Percentiles rank a stretch among this genome's conserved stretches.
Conservation (phyloP, 2,113 vertebrate genomes). For the Grammomys surdaster region DNA sequence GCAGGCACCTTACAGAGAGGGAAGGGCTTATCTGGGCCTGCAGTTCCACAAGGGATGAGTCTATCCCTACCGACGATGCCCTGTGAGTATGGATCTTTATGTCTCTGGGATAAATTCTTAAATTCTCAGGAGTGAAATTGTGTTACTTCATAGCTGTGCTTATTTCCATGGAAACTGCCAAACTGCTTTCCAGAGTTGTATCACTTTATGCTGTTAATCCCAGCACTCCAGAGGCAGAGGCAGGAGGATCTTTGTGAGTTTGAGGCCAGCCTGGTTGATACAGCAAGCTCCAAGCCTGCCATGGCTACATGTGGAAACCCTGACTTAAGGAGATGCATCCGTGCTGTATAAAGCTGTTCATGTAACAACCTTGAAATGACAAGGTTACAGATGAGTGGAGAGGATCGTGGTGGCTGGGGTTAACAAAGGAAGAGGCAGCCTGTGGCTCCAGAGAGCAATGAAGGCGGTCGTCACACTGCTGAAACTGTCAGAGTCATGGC, state of each 20-base stretch:
- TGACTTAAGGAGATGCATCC: not conserved
- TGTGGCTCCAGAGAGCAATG: rapidly evolving
- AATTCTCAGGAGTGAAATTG: not conserved
- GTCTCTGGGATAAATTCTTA: not conserved
- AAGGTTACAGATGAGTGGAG: not conserved
- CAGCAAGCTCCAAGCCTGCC: not conserved
- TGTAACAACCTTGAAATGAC: not conserved
- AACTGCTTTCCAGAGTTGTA: not conserved
- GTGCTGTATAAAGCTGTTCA: not conserved
- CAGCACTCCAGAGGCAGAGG: not conserved
- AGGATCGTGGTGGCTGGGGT: too few species aligned
- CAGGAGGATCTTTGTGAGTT: not conserved
- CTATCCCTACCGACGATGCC: too few species aligned
- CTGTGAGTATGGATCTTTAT: not conserved
- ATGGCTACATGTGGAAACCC: not conserved
- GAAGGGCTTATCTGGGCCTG: not conserved
- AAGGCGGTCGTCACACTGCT: rapidly evolving
- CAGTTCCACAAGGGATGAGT: not conserved
- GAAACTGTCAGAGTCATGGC: not conserved
- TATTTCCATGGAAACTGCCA: not conserved
- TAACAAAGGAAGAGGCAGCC: too few species aligned
- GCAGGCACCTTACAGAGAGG: not conserved
- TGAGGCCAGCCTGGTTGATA: not conserved
- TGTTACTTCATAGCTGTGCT: not conserved
- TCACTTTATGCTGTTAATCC: not conserved